Percentiles rank a stretch among this genome's conserved stretches.
Evolutionary conservation across 2,797 vertebrate genomes (phyloP).

Genomic region (Micrastur ruficollis): DNA sequence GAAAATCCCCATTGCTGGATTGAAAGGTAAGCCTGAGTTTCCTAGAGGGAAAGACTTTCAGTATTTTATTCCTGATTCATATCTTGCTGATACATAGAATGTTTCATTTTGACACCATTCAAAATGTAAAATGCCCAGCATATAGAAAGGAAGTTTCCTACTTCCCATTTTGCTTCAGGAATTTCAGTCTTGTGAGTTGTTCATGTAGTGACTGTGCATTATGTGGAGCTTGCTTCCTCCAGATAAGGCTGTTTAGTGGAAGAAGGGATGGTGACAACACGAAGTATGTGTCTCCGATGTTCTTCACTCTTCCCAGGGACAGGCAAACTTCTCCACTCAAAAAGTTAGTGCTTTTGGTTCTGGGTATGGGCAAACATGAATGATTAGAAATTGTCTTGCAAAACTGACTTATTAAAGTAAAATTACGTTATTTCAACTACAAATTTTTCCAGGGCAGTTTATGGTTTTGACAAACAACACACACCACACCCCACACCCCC

Average conservation of each 20-base stretch:
- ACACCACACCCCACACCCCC: rapidly evolving
- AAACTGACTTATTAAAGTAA: not conserved
- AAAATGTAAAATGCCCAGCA: not conserved
- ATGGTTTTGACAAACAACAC: not conserved
- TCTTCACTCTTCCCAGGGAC: not conserved
- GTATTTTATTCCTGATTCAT: not conserved
- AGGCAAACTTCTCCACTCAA: not conserved
- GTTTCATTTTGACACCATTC: not conserved
- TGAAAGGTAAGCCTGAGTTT: not conserved
- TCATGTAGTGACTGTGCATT: not conserved
- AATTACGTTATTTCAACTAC: not conserved
- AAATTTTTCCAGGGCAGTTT: not conserved
- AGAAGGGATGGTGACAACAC: not conserved
- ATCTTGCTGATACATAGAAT: not conserved
- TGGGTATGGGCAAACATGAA: not conserved
- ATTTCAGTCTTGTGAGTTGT: not conserved
- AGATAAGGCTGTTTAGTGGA: not conserved
- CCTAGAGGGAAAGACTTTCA: not conserved
- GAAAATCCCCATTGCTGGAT: not conserved
- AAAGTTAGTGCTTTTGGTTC: not conserved
- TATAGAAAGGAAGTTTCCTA: not conserved
- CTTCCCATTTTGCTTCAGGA: not conserved
- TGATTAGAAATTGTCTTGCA: not conserved
- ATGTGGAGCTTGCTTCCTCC: not conserved
- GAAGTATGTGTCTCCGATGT: not conserved